These are phyloP conservation scores for Phania funesta DNA, from an alignment of 2,888 invertebrate genomes.

Conservation along the genomic window DNA sequence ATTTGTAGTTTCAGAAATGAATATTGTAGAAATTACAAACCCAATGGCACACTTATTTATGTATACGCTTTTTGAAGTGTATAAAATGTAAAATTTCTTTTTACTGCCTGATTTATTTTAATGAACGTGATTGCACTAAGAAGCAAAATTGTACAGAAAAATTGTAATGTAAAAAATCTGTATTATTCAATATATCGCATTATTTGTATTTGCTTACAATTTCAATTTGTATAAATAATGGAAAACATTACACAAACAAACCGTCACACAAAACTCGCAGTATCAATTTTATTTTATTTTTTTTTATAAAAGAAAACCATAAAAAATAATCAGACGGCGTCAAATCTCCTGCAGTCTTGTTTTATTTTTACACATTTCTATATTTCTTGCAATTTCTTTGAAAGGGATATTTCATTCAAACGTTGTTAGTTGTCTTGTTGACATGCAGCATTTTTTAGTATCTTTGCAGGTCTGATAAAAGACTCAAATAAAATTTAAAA, in stretches of 20 bases:
- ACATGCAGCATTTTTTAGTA: too few species aligned
- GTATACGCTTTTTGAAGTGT: too few species aligned
- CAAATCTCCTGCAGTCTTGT: conserved; percentile 48
- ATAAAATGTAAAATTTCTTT: too few species aligned
- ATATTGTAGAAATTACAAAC: too few species aligned
- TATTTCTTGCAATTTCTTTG: neutral
- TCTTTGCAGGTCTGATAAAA: too few species aligned
- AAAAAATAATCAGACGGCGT: conserved; percentile 14
- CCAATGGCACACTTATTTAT: too few species aligned
- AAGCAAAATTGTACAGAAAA: conserved; percentile 5
- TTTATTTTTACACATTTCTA: neutral
- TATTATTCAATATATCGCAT: neutral
- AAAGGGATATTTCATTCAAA: neutral
- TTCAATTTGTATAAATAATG: conserved; percentile 26
- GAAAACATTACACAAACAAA: neutral
- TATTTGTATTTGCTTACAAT: conserved; percentile 36
- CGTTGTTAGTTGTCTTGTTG: too few species aligned
- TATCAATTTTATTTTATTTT: neutral
- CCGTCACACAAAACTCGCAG: neutral
- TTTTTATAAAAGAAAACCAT: neutral
- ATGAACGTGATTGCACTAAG: conserved; percentile 32
- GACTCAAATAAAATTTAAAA: too few species aligned
- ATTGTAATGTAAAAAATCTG: neutral
- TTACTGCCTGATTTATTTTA: conserved; percentile 22
- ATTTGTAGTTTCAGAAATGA: too few species aligned